Percentiles rank a stretch among this genome's conserved stretches.
Evolutionary conservation across 2,113 vertebrate species (phyloP).

Genomic region (Neoarius graeffei): DNA sequence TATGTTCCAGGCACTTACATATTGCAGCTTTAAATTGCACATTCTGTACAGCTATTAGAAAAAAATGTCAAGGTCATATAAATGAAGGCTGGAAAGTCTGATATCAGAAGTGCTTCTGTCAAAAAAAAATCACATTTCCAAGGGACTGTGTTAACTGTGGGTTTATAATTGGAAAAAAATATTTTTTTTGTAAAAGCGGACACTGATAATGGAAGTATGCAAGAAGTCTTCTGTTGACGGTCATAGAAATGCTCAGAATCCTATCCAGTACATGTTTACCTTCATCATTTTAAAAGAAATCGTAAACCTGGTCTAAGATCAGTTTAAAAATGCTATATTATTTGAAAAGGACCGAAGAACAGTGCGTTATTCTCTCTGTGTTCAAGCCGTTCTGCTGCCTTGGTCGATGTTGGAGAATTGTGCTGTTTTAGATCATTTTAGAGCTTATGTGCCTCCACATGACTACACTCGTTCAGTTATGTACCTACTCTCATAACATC

Average conservation of each 20-base stretch:
- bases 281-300: neutral
- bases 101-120: neutral
- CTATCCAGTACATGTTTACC: neutral
- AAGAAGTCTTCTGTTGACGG: neutral
- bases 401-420: slow-evolving; percentile 38
- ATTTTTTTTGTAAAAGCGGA: neutral
- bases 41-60: neutral
- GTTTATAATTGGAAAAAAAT: neutral
- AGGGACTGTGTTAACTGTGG: neutral
- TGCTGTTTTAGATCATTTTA: slow-evolving; percentile 48
- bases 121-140: neutral
- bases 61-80: neutral
- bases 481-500: neutral
- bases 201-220: neutral
- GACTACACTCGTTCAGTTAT: slow-evolving; percentile 24
- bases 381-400: slow-evolving; percentile 44
- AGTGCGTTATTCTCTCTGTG: slow-evolving; percentile 17
- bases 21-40: neutral
- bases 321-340: neutral
- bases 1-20: neutral
- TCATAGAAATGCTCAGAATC: neutral
- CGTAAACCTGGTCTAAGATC: neutral
- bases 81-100: neutral
- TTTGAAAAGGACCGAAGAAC: neutral
- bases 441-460: slow-evolving; percentile 62